Percentiles rank a stretch among this genome's conserved stretches.
phyloP scores from a whole-genome alignment of 2,888 invertebrate genomes.

The Himalopsyche tibetana region DNA sequence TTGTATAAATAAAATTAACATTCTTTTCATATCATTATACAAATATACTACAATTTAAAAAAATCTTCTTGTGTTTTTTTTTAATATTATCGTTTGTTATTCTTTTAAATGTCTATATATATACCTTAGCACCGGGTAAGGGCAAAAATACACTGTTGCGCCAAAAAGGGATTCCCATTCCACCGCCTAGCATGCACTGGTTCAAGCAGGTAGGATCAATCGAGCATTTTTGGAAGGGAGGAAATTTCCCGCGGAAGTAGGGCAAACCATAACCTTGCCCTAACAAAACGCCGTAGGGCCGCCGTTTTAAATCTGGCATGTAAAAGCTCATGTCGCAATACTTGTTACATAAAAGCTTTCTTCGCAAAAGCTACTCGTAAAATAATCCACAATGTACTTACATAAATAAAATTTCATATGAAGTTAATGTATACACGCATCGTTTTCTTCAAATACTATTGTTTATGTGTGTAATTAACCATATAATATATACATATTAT shows the following conservation, averaged over 20 bases:
- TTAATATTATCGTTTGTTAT: too few species aligned
- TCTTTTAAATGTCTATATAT: too few species aligned
- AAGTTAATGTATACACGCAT: too few species aligned
- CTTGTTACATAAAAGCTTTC: conserved; percentile 2
- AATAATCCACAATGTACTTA: background rate
- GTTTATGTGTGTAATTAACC: too few species aligned
- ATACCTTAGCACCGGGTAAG: too few species aligned
- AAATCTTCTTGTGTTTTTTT: too few species aligned
- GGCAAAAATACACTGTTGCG: background rate
- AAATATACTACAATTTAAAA: too few species aligned
- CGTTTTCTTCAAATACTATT: too few species aligned
- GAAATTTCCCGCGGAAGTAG: conserved; percentile 17
- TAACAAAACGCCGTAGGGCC: conserved; percentile 10
- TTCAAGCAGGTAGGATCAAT: conserved; percentile 21
- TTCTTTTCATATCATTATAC: too few species aligned
- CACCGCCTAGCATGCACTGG: background rate
- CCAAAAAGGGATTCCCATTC: conserved; percentile 5
- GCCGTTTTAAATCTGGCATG: background rate
- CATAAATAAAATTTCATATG: background rate
- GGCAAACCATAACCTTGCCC: conserved; percentile 27
- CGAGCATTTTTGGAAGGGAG: conserved; percentile 30
- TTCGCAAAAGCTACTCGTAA: background rate
- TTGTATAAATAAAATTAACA: too few species aligned
- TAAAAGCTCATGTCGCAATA: conserved; percentile 24
- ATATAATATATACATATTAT: too few species aligned